Base-by-base conservation (phyloP, 2,888 invertebrate species). In the Mamestra brassicae region DNA sequence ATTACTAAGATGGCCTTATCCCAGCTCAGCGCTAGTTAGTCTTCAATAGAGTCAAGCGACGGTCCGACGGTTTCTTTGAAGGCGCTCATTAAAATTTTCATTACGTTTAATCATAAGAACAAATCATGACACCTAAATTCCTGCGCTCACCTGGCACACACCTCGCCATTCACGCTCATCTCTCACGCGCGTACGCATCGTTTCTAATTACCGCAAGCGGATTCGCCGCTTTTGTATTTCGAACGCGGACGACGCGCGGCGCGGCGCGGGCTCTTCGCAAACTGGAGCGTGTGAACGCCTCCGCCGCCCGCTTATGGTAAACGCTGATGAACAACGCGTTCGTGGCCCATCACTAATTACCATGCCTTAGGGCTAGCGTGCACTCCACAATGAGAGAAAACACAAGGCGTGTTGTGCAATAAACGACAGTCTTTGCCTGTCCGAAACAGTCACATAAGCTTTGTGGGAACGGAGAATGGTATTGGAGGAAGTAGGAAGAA, bases 201-300 rank as follows among this genome's bases (percentile, higher is more conserved):
- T 69, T 87, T 83, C 81, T 88, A 81, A 86, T 85, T 87, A 87
- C 80, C 78, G 75, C 84, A 87, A 81, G 84, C 87, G 87, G 86
- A 88, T 85, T 85, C 84, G 72, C 84, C 81, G 76, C 84, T 85
- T 84, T 87, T 86, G 84, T 82, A 85, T 87, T 87, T 83, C 80
- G 78, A 87, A 87, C 83, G 83, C 82, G 85, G 71, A 79, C 76
- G 72, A 81, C n/a, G 70, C 70, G 60, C 68, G 78, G 71, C 70
- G 60, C 68, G 78, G 87, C 87, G 88, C 86, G 84, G 71, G 84
- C 87, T 86, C 77, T 67, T 68, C 60, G 57, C 72, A 82, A 93
- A 91, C 88, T 92, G 88, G 94, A 93, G 90, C 94, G 94, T 94
- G 94, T 88, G 94, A 94, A 89, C 90, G 74, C 63, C 81, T 83